A percentile compares a stretch with the other conserved stretches of the same genome.
phyloP scores from a whole-genome alignment of 1,140 invertebrate species.

The Formica selysi region DNA sequence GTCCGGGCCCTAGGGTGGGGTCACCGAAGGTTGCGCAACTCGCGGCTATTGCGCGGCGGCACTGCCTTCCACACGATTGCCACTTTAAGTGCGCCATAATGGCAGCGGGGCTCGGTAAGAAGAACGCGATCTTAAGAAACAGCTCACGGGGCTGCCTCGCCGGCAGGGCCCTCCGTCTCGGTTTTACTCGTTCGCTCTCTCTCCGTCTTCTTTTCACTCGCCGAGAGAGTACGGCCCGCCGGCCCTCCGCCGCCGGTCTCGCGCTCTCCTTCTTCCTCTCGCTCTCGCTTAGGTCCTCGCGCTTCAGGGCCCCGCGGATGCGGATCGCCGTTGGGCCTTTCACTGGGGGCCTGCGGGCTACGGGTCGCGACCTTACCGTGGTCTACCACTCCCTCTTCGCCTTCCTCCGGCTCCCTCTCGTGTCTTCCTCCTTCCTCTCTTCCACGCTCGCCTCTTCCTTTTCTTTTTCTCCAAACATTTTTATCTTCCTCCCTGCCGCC shows the following conservation, averaged over 20 bases:
- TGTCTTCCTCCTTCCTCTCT: slow-evolving; percentile 70
- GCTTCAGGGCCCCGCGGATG: slow-evolving; percentile 77
- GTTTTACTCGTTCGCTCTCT: slow-evolving; percentile 63
- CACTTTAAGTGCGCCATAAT: slow-evolving; percentile 83
- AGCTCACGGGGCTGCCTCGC: slow-evolving; percentile 73
- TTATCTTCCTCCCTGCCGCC: slow-evolving; percentile 59
- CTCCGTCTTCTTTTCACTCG: slow-evolving; percentile 59
- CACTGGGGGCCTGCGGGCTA: slow-evolving; percentile 79
- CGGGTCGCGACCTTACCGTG: slow-evolving; percentile 82
- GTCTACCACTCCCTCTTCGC: slow-evolving; percentile 77
- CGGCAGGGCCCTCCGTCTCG: slow-evolving; percentile 71
- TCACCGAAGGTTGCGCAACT: slow-evolving; percentile 81
- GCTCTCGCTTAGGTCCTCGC: slow-evolving; percentile 27
- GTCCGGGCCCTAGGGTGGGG: slow-evolving; percentile 72
- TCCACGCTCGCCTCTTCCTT: slow-evolving; percentile 31
- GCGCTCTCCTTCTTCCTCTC: slow-evolving; percentile 1
- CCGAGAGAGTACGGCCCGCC: slow-evolving; percentile 46
- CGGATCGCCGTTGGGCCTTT: slow-evolving; percentile 84
- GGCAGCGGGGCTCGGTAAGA: slow-evolving; percentile 78
- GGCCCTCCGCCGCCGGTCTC: slow-evolving; percentile 66
- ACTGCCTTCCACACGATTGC: slow-evolving; percentile 82
- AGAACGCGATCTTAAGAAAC: slow-evolving; percentile 82
- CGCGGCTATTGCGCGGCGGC: slow-evolving; percentile 75
- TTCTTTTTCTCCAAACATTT: slow-evolving; percentile 66
- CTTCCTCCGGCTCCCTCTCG: slow-evolving; percentile 73